A percentile compares a stretch with the other conserved stretches of the same genome.
Evolutionary conservation across 2,113 vertebrate species (phyloP).

Genomic region (Gnathonemus echidnorhynchus): DNA sequence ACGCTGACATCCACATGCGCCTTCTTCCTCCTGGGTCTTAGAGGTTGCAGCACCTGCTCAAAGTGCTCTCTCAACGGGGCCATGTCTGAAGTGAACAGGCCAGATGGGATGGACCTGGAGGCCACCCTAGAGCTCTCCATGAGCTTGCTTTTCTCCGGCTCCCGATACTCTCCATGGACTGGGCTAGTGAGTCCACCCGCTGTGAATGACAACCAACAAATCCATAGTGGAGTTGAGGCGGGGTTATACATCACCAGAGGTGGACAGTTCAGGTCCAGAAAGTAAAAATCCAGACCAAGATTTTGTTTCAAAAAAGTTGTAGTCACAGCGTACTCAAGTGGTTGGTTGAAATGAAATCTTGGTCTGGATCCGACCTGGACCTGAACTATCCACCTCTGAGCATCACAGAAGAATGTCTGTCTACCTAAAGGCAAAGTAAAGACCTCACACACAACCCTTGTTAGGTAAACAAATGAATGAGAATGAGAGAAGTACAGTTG

Average conservation of each 20-base stretch:
- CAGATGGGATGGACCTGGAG: not conserved
- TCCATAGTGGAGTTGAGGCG: not conserved
- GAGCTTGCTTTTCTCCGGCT: constrained; percentile 41
- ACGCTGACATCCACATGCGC: constrained; percentile 40
- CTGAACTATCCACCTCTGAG: not conserved
- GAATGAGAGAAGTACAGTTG: not conserved
- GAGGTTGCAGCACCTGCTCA: constrained; percentile 43
- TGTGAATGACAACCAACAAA: constrained; percentile 36
- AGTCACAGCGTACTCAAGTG: not conserved
- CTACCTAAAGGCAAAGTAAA: not conserved
- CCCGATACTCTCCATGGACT: constrained; percentile 57
- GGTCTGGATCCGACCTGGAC: not conserved
- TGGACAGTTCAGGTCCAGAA: not conserved
- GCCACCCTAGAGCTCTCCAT: not conserved
- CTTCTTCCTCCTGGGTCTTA: constrained; percentile 56
- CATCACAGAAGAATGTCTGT: not conserved
- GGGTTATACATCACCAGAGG: not conserved
- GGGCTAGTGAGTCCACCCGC: constrained; percentile 66
- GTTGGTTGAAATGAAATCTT: not conserved
- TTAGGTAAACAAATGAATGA: not conserved
- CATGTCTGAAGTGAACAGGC: not conserved
- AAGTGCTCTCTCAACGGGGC: not conserved
- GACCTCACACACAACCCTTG: not conserved
- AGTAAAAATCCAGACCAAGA: not conserved
- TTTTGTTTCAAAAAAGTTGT: not conserved